Conservation (phyloP, 1,140 invertebrate species). For the Radopholus similis region DNA sequence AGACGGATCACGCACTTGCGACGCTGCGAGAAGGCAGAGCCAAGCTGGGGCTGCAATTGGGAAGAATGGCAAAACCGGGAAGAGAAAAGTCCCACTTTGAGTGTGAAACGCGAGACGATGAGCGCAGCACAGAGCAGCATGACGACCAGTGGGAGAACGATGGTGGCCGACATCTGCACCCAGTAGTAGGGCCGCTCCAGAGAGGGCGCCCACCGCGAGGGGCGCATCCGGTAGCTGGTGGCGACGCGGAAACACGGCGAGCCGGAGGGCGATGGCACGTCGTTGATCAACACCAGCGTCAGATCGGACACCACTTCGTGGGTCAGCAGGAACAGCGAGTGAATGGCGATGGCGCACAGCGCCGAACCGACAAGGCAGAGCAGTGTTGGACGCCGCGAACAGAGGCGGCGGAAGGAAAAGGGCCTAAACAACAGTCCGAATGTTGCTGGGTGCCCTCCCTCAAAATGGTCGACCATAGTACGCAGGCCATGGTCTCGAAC, state of each 20-base stretch:
- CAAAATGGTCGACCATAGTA: too few species aligned
- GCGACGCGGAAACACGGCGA: slow-evolving; percentile 16
- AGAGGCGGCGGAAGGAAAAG: slow-evolving; percentile 53
- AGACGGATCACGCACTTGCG: slow-evolving; percentile 56
- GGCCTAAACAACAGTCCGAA: too few species aligned
- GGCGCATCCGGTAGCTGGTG: slow-evolving; percentile 2
- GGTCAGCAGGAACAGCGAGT: slow-evolving; percentile 46
- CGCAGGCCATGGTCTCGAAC: too few species aligned
- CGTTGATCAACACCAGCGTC: background rate
- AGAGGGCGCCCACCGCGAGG: background rate
- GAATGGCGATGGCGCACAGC: slow-evolving; percentile 36
- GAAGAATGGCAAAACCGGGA: slow-evolving; percentile 20
- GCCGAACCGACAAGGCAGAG: slow-evolving; percentile 31
- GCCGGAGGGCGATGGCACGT: background rate
- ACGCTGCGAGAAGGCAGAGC: slow-evolving; percentile 55
- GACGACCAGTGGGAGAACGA: slow-evolving; percentile 51
- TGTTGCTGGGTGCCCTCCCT: too few species aligned
- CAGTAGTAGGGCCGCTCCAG: slow-evolving; percentile 45
- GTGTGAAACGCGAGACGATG: slow-evolving; percentile 53
- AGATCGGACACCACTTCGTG: slow-evolving; percentile 35
- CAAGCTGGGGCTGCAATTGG: slow-evolving; percentile 36
- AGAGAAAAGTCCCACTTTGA: slow-evolving; percentile 43
- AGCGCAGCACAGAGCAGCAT: slow-evolving; percentile 54
- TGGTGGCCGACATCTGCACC: slow-evolving; percentile 48
- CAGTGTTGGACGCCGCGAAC: slow-evolving; percentile 43